These are phyloP conservation scores for Stictonetta naevosa DNA, from an alignment of 2,113 vertebrate genomes.

Conservation along the genomic window DNA sequence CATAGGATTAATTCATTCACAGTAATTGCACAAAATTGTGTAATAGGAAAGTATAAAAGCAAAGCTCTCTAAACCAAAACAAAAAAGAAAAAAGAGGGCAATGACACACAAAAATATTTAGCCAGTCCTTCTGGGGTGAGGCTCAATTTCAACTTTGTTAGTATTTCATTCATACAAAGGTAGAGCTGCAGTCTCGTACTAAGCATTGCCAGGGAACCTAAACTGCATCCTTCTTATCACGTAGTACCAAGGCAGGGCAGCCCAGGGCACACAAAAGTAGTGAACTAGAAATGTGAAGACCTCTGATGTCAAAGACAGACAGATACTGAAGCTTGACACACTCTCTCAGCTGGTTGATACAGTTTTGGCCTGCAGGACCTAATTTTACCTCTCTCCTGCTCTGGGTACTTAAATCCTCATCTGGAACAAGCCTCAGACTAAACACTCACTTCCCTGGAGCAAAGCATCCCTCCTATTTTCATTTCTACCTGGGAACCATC, in stretches of 20 bases:
- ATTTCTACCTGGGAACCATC: slow-evolving; percentile 6
- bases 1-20: background rate
- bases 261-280: background rate
- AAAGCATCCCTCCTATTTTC: background rate
- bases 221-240: background rate
- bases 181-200: background rate
- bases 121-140: background rate
- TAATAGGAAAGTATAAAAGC: slow-evolving; percentile 4
- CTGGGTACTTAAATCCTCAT: background rate
- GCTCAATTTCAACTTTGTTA: background rate
- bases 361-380: background rate
- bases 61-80: background rate
- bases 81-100: background rate
- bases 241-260: background rate
- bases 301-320: background rate
- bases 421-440: background rate
- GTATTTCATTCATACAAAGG: background rate
- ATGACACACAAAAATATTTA: background rate
- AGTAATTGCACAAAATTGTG: background rate
- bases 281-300: background rate
- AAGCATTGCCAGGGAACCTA: background rate
- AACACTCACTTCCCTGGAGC: background rate
- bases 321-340: background rate
- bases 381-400: background rate
- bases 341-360: background rate